phyloP scores from a whole-genome alignment of 2,888 invertebrate genomes.

The Cheilosia impressa region DNA sequence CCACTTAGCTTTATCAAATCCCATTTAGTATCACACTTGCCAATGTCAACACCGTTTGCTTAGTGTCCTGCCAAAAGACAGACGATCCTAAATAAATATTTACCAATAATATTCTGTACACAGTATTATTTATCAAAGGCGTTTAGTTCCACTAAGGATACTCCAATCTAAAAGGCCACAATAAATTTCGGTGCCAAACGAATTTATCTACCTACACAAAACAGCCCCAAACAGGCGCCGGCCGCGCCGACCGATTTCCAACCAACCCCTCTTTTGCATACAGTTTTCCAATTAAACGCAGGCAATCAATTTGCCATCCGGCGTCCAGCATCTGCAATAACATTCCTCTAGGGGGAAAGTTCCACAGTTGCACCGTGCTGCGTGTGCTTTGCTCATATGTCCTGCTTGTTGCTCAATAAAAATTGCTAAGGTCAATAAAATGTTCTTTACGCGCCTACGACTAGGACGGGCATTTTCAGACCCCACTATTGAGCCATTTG shows the following conservation, averaged over 20 bases:
- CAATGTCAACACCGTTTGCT: constrained; percentile 24
- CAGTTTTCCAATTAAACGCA: constrained; percentile 67
- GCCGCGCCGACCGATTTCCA: background rate
- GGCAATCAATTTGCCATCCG: constrained; percentile 64
- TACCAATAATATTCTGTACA: constrained; percentile 1
- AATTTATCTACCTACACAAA: constrained; percentile 56
- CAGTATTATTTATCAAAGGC: background rate
- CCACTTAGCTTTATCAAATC: no score
- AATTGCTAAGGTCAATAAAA: constrained; percentile 68
- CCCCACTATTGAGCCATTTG: constrained; percentile 41
- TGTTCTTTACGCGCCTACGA: constrained; percentile 43
- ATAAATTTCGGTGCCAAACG: constrained; percentile 61
- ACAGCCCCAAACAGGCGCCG: background rate
- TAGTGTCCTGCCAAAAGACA: constrained; percentile 10
- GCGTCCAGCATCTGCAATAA: constrained; percentile 41
- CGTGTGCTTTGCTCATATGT: background rate
- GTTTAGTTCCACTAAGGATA: background rate
- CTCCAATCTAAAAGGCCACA: constrained; percentile 10
- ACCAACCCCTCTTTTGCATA: constrained; percentile 40
- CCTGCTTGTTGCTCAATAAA: constrained; percentile 47
- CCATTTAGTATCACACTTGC: constrained; percentile 9
- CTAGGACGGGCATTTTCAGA: constrained; percentile 8
- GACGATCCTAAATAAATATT: constrained; percentile 15
- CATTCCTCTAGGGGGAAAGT: background rate
- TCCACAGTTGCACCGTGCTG: background rate